These are phyloP conservation scores for Megaleporinus macrocephalus DNA, from an alignment of 2,113 vertebrate species.

Conservation along the genomic window DNA sequence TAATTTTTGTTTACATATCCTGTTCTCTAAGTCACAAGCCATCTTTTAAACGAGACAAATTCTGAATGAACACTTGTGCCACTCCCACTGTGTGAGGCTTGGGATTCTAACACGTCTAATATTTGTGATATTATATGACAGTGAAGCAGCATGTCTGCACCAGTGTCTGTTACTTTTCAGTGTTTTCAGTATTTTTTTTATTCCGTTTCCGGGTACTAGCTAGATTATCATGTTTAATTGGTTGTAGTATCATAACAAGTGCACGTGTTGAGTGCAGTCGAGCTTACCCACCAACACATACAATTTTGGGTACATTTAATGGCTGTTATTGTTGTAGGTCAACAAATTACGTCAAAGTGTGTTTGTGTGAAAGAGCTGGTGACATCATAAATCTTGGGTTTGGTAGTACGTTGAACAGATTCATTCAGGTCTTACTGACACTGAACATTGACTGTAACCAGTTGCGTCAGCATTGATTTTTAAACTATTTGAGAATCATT, in stretches of 20 bases:
- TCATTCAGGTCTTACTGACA: neutral
- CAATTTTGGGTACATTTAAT: neutral
- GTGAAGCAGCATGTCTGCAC: neutral
- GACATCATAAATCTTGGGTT: neutral
- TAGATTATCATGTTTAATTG: neutral
- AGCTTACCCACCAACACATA: neutral
- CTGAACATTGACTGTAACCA: neutral
- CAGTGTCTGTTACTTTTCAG: neutral
- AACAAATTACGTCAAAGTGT: neutral
- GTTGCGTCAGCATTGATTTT: neutral
- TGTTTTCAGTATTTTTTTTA: neutral
- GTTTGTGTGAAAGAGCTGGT: neutral
- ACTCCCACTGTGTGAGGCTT: neutral
- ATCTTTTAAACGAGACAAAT: neutral
- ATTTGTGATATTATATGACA: neutral
- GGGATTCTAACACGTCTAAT: constrained; percentile 6
- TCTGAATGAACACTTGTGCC: neutral
- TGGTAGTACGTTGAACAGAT: neutral
- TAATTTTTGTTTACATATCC: neutral
- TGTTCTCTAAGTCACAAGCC: neutral
- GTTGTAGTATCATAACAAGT: neutral
- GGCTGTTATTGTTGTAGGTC: constrained; percentile 6
- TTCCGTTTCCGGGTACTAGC: neutral
- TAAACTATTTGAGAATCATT: neutral
- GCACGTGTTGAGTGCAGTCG: neutral